phyloP scores from a whole-genome alignment of 2,113 vertebrate genomes.

The Rhabdornis inornatus region DNA sequence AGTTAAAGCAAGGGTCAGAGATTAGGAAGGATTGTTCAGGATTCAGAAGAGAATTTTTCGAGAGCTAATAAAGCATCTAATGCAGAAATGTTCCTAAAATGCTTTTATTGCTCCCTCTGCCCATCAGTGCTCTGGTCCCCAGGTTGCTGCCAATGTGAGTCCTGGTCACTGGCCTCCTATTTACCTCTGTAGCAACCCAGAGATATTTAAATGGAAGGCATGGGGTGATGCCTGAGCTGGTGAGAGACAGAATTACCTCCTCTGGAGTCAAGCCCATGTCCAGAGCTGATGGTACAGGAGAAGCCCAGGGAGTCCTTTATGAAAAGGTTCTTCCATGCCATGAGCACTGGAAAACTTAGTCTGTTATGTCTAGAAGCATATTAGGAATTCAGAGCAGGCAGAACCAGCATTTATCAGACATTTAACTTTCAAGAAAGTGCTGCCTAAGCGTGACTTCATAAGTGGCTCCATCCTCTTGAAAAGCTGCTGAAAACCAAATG shows the following conservation, averaged over 20 bases:
- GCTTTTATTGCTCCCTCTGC: background rate
- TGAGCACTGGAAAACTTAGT: background rate
- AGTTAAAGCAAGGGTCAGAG: background rate
- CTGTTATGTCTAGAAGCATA: background rate
- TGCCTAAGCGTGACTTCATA: constrained; percentile 1
- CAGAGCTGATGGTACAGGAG: background rate
- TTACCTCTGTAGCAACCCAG: background rate
- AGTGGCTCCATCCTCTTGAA: constrained; percentile 56
- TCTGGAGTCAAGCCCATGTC: background rate
- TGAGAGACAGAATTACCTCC: background rate
- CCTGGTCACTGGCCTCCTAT: background rate
- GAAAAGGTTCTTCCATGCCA: background rate
- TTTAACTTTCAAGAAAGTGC: constrained; percentile 38
- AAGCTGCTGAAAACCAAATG: background rate
- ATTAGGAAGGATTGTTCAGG: background rate
- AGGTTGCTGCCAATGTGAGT: background rate
- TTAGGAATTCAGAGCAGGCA: constrained; percentile 1
- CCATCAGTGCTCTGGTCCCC: background rate
- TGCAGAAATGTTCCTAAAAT: background rate
- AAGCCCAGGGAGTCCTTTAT: background rate
- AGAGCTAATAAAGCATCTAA: background rate
- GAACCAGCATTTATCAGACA: background rate
- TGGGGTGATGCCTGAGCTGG: background rate
- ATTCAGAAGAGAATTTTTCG: background rate
- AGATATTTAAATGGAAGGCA: background rate